Evolutionary conservation across 2,888 invertebrate species (phyloP).

Genomic region (Hemaris fuciformis): DNA sequence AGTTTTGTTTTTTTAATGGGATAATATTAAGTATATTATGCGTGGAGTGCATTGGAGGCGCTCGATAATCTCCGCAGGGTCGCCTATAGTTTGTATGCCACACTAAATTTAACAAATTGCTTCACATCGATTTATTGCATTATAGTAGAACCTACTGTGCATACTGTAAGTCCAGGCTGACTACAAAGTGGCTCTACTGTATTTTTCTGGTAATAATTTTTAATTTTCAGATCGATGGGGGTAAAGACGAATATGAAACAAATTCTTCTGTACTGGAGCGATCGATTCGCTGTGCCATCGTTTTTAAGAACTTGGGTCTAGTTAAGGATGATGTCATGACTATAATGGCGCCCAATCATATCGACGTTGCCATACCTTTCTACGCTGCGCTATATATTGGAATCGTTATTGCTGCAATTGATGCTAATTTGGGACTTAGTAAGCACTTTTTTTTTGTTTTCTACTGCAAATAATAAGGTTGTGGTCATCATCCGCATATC

Average conservation of each 20-base stretch:
- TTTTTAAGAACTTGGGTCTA: constrained; percentile 49
- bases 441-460: constrained; percentile 25
- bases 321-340: constrained; percentile 56
- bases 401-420: constrained; percentile 36
- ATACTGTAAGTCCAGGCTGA: no score
- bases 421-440: constrained; percentile 40
- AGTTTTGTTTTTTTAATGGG: no score
- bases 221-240: constrained; percentile 33
- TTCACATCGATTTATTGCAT: no score
- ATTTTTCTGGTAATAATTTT: neutral
- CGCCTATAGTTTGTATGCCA: no score
- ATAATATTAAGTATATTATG: no score
- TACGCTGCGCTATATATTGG: constrained; percentile 65
- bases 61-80: no score
- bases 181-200: neutral
- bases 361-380: constrained; percentile 59
- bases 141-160: neutral
- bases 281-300: constrained; percentile 29
- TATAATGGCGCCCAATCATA: constrained; percentile 59
- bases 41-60: no score
- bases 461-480: no score
- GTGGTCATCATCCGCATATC: no score
- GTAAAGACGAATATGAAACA: constrained; percentile 30
- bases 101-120: no score
- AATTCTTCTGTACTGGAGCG: constrained; percentile 22